Evolutionary conservation across 1,140 invertebrate genomes (phyloP), one percentile per base, ranked within the genome.

Genomic region (Holotrichia oblita): DNA sequence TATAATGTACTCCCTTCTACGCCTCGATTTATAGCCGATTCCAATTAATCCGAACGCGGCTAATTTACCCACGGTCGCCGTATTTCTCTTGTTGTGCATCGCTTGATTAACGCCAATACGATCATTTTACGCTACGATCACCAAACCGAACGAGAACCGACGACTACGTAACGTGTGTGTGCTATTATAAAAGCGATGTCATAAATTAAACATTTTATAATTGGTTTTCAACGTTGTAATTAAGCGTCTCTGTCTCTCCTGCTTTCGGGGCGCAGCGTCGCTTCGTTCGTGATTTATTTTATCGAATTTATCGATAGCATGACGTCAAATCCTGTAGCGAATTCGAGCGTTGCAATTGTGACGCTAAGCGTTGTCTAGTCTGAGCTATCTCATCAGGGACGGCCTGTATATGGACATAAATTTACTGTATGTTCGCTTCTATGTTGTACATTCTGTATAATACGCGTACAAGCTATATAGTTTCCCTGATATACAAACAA

Each of bases 181-280:
- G 61, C 27, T 17, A 17, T 69, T 22, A 27, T 69, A 69, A 69
- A 41, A n/a, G 24, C 73, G 34, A 40, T 40, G 73, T 77, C 79
- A 81, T 82, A 82, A 82, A 82, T 82, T 82, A 81, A 80, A 73
- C 73, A 80, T 80, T 82, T 82, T 80, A 82, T 82, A 82, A 82
- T 82, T 82, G 80, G 81, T 82, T 82, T 82, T 82, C 81, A 82
- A 81, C 80, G 79, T 81, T 81, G 81, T 82, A 82, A 82, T 82
- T 82, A 82, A 82, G 81, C 76, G 81, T 82, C 81, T 80, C 80
- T 80, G 12, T 80, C 77, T 74, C 27, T 34, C 27, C 27, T 34
- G 27, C 27, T 2, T 2, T 41, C 2, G 73, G 27, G 40, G 73
- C 17, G 20, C 3, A 74, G 6, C 14, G n/a, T 41, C 40, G 40